Evolutionary conservation across 2,113 vertebrate species (phyloP).

Genomic region (Takifugu flavidus): DNA sequence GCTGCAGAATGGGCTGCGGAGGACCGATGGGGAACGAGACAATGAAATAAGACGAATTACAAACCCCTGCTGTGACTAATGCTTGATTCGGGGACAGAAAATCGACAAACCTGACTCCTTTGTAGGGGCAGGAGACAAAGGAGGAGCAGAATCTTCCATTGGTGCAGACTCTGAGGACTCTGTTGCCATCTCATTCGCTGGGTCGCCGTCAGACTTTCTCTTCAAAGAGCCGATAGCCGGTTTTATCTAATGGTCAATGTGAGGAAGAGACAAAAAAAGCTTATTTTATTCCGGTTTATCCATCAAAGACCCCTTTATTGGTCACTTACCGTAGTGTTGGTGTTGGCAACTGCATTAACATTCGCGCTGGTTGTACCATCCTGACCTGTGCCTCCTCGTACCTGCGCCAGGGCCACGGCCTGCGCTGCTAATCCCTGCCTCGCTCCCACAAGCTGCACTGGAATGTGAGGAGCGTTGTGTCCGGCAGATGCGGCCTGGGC

Average conservation of each 20-base stretch:
- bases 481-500: conserved; percentile 68
- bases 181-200: conserved; percentile 49
- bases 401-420: conserved; percentile 84
- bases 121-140: conserved; percentile 70
- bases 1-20: conserved; percentile 46
- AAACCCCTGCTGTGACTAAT: too few relatives aligned
- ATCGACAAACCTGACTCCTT: conserved; percentile 59
- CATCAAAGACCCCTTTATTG: not conserved
- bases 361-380: conserved; percentile 48
- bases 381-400: conserved; percentile 57
- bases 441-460: conserved; percentile 92
- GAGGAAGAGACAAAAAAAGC: not conserved
- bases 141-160: conserved; percentile 77
- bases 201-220: conserved; percentile 76
- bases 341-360: conserved; percentile 28
- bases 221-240: conserved; percentile 69
- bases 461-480: conserved; percentile 82
- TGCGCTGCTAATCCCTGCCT: conserved; percentile 86
- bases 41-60: not conserved
- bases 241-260: conserved; percentile 57
- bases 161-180: conserved; percentile 57
- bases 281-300: not conserved
- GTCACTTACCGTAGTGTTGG: conserved; percentile 56
- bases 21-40: not conserved
- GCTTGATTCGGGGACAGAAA: not conserved